Evolutionary conservation across 2,888 invertebrate genomes (phyloP).

Genomic region (Cephus spinipes): DNA sequence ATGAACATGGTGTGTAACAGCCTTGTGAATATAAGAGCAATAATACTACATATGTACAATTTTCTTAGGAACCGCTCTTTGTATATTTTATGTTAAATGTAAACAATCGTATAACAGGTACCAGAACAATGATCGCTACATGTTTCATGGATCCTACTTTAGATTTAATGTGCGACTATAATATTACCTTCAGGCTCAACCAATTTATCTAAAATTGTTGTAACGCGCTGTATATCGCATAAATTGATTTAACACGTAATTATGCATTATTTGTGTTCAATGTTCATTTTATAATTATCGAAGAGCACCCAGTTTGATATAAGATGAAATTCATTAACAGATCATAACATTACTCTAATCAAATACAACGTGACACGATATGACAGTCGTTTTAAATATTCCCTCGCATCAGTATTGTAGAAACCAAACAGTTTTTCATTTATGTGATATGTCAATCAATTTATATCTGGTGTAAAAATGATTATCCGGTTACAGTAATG

Average conservation of each 20-base stretch:
- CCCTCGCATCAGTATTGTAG: not conserved
- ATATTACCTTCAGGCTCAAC: not conserved
- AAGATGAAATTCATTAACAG: not conserved
- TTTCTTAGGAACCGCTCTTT: conserved; percentile 37
- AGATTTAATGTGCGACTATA: not conserved
- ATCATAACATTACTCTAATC: not conserved
- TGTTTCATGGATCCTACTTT: not conserved
- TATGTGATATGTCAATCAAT: not conserved
- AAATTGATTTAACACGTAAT: not conserved
- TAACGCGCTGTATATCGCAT: not conserved
- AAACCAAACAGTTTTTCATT: not conserved
- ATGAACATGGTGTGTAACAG: conserved; percentile 28
- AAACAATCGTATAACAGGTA: conserved; percentile 50
- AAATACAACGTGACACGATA: not conserved
- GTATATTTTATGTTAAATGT: conserved; percentile 29
- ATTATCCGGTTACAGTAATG: not conserved
- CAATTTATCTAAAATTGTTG: not conserved
- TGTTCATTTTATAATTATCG: not conserved
- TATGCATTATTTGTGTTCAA: not conserved
- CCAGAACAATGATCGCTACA: conserved; percentile 40
- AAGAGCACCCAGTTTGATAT: not conserved
- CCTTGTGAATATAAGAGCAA: conserved; percentile 27
- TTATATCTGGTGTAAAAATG: not conserved
- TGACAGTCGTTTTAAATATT: not conserved
- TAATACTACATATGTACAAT: conserved; percentile 8